Conservation (phyloP, 1,140 invertebrate genomes). For the Apis cerana region DNA sequence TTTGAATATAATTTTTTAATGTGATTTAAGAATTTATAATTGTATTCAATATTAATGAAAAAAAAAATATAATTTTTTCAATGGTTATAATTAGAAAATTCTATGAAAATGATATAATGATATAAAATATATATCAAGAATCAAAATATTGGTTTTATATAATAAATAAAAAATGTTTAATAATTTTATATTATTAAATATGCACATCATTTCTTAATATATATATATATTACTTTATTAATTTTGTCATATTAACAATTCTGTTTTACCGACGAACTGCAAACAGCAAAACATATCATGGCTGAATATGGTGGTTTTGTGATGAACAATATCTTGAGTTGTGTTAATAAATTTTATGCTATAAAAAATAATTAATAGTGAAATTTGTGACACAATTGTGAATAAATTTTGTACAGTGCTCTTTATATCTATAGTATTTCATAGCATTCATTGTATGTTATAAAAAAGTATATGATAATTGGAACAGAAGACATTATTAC, state of each 20-base stretch:
- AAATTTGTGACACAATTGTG: not conserved
- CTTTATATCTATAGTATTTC: not conserved
- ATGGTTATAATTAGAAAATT: no score
- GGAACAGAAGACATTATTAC: not conserved
- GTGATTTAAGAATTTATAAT: no score
- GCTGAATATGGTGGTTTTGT: slow-evolving; percentile 56
- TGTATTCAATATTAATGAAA: no score
- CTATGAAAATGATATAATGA: no score
- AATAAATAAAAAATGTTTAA: no score
- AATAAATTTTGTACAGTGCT: slow-evolving; percentile 7
- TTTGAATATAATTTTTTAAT: no score
- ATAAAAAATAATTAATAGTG: slow-evolving; percentile 35
- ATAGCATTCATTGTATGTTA: slow-evolving; percentile 18
- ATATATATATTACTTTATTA: not conserved
- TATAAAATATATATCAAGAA: no score
- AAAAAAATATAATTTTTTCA: no score
- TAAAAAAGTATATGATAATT: slow-evolving; percentile 29
- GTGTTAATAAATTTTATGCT: slow-evolving; percentile 37
- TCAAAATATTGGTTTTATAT: no score
- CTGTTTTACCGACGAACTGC: slow-evolving; percentile 58
- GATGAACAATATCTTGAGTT: slow-evolving; percentile 49
- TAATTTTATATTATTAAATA: no score
- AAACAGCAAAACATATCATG: slow-evolving; percentile 60
- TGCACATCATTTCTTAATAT: no score
- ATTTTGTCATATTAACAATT: slow-evolving; percentile 45